These are phyloP conservation scores for Ianthella basta DNA, from an alignment of 37 sponge, comb jelly and placozoan species.

Conservation along the genomic window DNA sequence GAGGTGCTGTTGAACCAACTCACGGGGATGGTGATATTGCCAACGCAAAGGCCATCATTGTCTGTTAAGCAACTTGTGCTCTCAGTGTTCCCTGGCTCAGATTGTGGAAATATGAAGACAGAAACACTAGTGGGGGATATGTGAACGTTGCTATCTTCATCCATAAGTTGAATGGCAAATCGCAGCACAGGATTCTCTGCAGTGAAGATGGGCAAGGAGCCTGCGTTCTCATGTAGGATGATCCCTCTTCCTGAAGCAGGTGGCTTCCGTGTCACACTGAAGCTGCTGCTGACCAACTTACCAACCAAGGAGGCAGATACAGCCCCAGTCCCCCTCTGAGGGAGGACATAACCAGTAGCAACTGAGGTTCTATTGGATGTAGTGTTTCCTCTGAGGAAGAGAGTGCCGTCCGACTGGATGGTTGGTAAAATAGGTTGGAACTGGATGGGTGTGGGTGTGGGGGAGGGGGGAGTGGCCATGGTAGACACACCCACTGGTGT, in stretches of 20 bases:
- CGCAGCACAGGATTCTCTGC: constrained; percentile 25
- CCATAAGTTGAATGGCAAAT: constrained; percentile 70
- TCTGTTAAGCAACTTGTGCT: constrained; percentile 36
- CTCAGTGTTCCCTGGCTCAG: too few species aligned
- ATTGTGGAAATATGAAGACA: not conserved
- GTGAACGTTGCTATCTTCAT: constrained; percentile 40
- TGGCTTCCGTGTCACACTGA: not conserved
- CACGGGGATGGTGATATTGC: constrained; percentile 40
- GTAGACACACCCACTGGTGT: not conserved
- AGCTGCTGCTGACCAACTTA: not conserved
- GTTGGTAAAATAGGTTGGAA: constrained; percentile 1
- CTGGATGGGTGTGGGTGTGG: constrained; percentile 25
- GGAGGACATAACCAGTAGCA: not conserved
- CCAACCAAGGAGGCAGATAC: not conserved
- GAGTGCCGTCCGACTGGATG: not conserved
- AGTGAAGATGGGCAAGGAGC: constrained; percentile 29
- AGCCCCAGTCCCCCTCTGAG: not conserved
- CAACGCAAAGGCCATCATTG: constrained; percentile 45
- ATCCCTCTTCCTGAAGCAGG: not conserved
- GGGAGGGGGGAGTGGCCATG: not conserved
- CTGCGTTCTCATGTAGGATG: constrained; percentile 22
- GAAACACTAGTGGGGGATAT: constrained; percentile 17
- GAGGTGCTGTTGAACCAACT: constrained; percentile 37
- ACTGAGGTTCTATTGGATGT: not conserved
- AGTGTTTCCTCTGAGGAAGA: not conserved